Evolutionary conservation across 2,797 vertebrate genomes (phyloP).

Genomic region (Chromis chromis): DNA sequence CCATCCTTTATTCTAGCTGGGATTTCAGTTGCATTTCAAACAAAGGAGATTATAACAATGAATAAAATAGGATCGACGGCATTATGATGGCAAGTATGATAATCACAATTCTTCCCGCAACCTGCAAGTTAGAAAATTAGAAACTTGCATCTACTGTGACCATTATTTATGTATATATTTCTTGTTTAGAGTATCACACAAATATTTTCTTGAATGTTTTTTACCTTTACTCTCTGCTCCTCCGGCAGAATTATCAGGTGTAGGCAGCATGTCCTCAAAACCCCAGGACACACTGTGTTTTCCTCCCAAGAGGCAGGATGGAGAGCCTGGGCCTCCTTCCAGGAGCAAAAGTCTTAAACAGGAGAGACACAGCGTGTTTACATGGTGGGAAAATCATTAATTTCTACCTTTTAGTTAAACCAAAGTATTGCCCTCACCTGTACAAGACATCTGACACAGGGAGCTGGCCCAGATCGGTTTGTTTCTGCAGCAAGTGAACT

Average conservation of each 20-base stretch:
- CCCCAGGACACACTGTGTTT: constrained; percentile 99
- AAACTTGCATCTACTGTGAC: not conserved
- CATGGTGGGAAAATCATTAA: not conserved
- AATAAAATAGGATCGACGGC: constrained; percentile 16
- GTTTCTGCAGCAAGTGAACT: constrained; percentile 97
- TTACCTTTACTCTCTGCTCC: constrained; percentile 95
- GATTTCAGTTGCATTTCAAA: constrained; percentile 33
- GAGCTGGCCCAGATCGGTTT: constrained; percentile 93
- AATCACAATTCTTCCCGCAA: not conserved
- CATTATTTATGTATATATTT: not conserved
- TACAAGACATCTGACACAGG: constrained; percentile 98
- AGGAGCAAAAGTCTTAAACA: constrained; percentile 91
- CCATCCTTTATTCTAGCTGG: not conserved
- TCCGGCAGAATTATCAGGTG: constrained; percentile 92
- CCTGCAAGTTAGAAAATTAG: not conserved
- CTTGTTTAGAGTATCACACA: not conserved
- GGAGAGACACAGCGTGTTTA: constrained; percentile 35
- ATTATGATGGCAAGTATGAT: constrained; percentile 7
- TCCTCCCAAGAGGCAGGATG: constrained; percentile 95
- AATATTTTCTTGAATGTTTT: not conserved
- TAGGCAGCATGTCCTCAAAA: constrained; percentile 98
- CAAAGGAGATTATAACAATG: constrained; percentile 43
- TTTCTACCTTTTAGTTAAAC: not conserved
- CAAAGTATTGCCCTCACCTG: constrained; percentile 83
- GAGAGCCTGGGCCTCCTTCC: constrained; percentile 97